Percentiles rank a stretch among this genome's conserved stretches.
Conservation (phyloP, 2,113 vertebrate species). For the Rhombomys opimus region DNA sequence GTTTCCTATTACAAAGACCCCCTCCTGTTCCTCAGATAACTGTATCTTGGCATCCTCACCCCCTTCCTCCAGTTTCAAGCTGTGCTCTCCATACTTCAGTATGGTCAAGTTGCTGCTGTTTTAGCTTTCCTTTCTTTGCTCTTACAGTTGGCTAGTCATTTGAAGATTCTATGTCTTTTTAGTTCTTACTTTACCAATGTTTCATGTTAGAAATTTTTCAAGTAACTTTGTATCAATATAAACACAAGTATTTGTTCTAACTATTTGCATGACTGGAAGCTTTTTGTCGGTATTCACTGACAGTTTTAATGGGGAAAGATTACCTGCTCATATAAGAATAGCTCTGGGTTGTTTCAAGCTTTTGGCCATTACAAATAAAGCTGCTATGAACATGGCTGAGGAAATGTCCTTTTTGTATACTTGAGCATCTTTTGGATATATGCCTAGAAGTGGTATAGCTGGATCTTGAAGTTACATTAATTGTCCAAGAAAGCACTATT, state of each 20-base stretch:
- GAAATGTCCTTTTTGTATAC: no score
- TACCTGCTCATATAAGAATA: neutral
- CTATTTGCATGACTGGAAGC: neutral
- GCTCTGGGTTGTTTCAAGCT: no score
- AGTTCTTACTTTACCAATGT: neutral
- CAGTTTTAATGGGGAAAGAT: neutral
- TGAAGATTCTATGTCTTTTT: neutral
- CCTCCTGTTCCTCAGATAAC: neutral
- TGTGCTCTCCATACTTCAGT: neutral
- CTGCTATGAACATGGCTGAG: no score
- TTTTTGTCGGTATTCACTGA: neutral
- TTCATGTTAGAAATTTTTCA: neutral
- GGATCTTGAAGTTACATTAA: no score
- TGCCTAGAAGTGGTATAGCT: no score
- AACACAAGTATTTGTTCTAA: neutral
- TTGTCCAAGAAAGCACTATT: no score
- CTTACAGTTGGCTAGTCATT: neutral
- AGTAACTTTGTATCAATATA: neutral
- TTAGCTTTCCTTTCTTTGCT: neutral
- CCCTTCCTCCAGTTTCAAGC: rapidly evolving
- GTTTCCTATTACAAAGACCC: neutral
- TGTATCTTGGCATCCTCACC: no score
- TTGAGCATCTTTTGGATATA: no score
- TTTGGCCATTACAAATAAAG: no score
- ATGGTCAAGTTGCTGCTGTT: neutral